These are phyloP conservation scores for Anolis apletophallus DNA, from an alignment of 2,797 vertebrate genomes.

Conservation along the genomic window DNA sequence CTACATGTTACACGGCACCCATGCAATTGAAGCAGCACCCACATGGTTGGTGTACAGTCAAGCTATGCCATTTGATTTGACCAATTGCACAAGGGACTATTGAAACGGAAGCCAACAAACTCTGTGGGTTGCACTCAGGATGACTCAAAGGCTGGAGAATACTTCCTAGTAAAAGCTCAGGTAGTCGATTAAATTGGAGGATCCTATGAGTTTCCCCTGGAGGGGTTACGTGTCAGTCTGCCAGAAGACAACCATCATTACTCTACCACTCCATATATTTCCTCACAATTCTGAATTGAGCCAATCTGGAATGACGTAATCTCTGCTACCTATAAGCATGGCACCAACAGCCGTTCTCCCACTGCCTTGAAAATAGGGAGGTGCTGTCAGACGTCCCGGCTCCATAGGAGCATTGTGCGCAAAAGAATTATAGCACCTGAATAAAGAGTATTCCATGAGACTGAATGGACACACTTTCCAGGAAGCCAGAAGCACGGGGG, in stretches of 20 bases:
- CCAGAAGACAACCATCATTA: conserved; percentile 51
- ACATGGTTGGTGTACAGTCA: conserved; percentile 67
- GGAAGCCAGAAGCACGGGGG: conserved; percentile 45
- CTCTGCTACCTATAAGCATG: conserved; percentile 48
- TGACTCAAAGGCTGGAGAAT: conserved; percentile 65
- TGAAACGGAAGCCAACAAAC: conserved; percentile 73
- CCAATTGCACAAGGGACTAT: conserved; percentile 72
- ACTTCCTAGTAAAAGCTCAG: conserved; percentile 60
- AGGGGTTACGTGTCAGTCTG: conserved; percentile 46
- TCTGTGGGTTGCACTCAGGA: conserved; percentile 72
- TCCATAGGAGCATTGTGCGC: conserved; percentile 74
- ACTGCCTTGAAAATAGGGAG: conserved; percentile 61
- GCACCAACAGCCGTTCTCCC: conserved; percentile 46
- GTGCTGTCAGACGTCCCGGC: conserved; percentile 54
- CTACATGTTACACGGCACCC: conserved; percentile 68
- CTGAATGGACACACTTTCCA: conserved; percentile 54
- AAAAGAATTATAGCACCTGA: conserved; percentile 64
- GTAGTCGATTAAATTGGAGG: conserved; percentile 49
- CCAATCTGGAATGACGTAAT: conserved; percentile 47
- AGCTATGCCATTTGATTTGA: conserved; percentile 67
- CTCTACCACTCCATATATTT: conserved; percentile 56
- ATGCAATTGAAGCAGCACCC: conserved; percentile 76
- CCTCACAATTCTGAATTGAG: conserved; percentile 62
- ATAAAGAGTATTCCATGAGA: conserved; percentile 59
- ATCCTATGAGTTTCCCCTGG: conserved; percentile 50